phyloP scores from a whole-genome alignment of 2,113 vertebrate species.

The Terrapene triunguis region DNA sequence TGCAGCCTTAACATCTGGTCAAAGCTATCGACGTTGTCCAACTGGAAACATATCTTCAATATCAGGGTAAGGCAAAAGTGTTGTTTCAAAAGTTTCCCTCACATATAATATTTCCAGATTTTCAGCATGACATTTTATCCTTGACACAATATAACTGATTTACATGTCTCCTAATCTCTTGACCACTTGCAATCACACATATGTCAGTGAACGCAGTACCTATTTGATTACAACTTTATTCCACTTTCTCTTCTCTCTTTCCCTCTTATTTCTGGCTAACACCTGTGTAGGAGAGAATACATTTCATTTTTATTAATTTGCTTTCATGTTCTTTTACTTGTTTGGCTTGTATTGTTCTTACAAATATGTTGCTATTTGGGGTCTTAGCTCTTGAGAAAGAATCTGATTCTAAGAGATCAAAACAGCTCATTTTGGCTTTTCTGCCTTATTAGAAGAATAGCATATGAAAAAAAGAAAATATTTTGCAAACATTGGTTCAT shows the following conservation, averaged over 20 bases:
- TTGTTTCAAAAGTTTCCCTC: background rate
- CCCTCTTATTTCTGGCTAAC: constrained; percentile 49
- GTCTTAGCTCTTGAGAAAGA: constrained; percentile 14
- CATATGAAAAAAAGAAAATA: background rate
- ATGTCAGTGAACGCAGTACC: background rate
- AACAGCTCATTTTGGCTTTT: constrained; percentile 4
- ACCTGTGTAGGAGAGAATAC: constrained; percentile 27
- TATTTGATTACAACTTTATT: background rate
- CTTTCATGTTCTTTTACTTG: constrained; percentile 18
- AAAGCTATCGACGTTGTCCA: background rate
- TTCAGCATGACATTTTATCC: background rate
- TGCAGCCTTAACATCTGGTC: background rate
- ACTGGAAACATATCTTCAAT: background rate
- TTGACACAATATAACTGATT: background rate
- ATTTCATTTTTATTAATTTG: background rate
- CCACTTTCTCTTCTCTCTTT: constrained; percentile 3
- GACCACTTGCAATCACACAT: background rate
- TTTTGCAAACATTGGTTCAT: background rate
- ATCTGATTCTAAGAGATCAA: constrained; percentile 13
- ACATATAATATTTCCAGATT: background rate
- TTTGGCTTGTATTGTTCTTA: constrained; percentile 34
- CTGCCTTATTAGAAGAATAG: background rate
- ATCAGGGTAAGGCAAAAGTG: background rate
- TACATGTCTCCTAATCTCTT: constrained; percentile 6
- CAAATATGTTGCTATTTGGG: constrained; percentile 28